Percentiles rank a stretch among this genome's conserved stretches.
Conservation (phyloP, 2,113 vertebrate genomes). For the Hemiscyllium ocellatum region DNA sequence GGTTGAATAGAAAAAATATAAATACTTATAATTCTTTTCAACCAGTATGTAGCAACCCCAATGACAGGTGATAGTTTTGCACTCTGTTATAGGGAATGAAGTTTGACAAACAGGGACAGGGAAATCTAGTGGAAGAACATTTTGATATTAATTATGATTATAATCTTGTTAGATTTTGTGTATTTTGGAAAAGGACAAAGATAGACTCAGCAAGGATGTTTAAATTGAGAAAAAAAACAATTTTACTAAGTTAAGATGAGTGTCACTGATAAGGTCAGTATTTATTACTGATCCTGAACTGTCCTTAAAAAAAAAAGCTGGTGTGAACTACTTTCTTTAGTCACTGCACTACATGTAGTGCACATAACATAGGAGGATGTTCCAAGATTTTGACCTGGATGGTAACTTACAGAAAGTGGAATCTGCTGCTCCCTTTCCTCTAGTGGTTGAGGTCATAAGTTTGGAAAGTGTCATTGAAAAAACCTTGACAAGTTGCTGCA, state of each 20-base stretch:
- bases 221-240: background rate
- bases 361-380: no score
- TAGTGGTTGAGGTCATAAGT: no score
- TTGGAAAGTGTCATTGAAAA: no score
- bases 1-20: background rate
- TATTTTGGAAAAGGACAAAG: background rate
- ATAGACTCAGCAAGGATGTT: background rate
- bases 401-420: no score
- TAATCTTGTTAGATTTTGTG: background rate
- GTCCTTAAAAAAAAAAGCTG: no score
- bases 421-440: no score
- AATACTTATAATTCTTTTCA: background rate
- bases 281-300: no score
- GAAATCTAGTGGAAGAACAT: background rate
- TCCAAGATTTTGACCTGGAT: no score
- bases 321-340: no score
- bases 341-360: no score
- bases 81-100: background rate
- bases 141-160: background rate
- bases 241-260: background rate
- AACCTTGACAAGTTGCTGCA: no score
- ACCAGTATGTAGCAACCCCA: background rate
- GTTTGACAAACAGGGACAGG: background rate
- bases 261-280: no score
- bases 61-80: background rate